Evolutionary conservation across 2,797 vertebrate genomes (phyloP), one percentile per base, ranked within the genome.

Genomic region (Scarus forsteni): DNA sequence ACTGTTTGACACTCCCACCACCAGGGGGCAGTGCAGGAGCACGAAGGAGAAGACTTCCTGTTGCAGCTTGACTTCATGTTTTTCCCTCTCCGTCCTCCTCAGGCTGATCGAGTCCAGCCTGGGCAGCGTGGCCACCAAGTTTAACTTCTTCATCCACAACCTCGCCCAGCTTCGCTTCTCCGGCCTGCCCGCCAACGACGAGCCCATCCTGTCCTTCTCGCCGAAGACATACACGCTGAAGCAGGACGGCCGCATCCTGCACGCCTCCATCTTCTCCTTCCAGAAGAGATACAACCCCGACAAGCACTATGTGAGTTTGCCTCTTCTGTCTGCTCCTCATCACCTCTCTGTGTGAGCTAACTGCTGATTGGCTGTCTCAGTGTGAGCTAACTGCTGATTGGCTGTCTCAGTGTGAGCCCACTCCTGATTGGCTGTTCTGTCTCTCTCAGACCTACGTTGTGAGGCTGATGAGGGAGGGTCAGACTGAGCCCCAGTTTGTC

Each of bases 61-160:
- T 27, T 27, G 27, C 2, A 27, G 27, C 27, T 27, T 27, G 27
- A 27, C 27, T 27, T 27, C n/a, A n/a, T 27, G 27, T 27, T 27
- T 27, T 1, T n/a, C 44, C 7, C n/a, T 14, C 14, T 45, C 19
- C 10, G 10, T 14, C 39, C n/a, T 56, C 66, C 61, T 1, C 84
- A 99, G 98, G 75, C 84, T 99, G 61, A 99, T 99, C 7, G 98
- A 99, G 87, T 99, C 97, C 83, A 99, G 97, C 79, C 92, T 99
- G 85, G 98, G 98, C 79, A 99, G 96, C 34, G 95, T 99, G 60
- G 98, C 98, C 83, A 99, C 98, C 19, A 99, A 99, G 90, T 99
- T 99, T 83, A 99, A 99, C 87, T 99, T 99, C 92, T 99, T 99
- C 90, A 99, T 99, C 91, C 98, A 99, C 90, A 99, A 99, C 83